Percentiles rank a stretch among this genome's conserved stretches.
Conservation (phyloP, 1,140 invertebrate genomes). For the Achatina immaculata region DNA sequence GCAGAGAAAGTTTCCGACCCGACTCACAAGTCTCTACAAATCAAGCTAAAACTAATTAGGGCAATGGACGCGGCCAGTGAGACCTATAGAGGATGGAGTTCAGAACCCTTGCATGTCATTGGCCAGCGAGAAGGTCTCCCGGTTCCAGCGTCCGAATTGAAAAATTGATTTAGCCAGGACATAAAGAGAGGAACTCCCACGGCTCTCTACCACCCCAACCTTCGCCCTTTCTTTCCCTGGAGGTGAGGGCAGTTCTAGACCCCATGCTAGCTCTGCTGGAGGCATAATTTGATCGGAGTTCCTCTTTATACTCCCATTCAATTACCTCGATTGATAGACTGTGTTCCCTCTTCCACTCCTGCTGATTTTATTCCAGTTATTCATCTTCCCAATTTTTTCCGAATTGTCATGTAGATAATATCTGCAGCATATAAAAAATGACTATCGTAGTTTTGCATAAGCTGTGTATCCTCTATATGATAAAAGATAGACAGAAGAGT, state of each 20-base stretch:
- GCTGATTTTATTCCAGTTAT: slow-evolving; percentile 1
- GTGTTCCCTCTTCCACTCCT: not conserved
- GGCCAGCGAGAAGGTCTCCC: not conserved
- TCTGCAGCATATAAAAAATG: no score
- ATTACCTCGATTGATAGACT: not conserved
- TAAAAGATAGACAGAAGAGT: no score
- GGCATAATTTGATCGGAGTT: slow-evolving; percentile 27
- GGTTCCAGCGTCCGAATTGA: slow-evolving; percentile 30
- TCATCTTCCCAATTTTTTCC: not conserved
- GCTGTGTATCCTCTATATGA: no score
- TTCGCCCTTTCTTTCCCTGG: slow-evolving; percentile 18
- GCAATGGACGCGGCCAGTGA: slow-evolving; percentile 8
- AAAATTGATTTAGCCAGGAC: slow-evolving; percentile 32
- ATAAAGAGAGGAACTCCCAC: slow-evolving; percentile 5
- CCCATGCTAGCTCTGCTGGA: slow-evolving; percentile 5
- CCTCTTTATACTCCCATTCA: not conserved
- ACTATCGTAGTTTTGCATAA: no score
- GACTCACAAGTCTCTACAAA: slow-evolving; percentile 31
- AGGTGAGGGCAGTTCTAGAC: not conserved
- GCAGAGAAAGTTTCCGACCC: not conserved
- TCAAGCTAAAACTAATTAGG: slow-evolving; percentile 38
- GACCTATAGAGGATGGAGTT: slow-evolving; percentile 17
- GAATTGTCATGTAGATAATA: not conserved
- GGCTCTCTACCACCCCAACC: not conserved
- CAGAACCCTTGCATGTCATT: slow-evolving; percentile 31